phyloP scores from a whole-genome alignment of 1,140 invertebrate species.

The Pseudomyrmex pallidus region DNA sequence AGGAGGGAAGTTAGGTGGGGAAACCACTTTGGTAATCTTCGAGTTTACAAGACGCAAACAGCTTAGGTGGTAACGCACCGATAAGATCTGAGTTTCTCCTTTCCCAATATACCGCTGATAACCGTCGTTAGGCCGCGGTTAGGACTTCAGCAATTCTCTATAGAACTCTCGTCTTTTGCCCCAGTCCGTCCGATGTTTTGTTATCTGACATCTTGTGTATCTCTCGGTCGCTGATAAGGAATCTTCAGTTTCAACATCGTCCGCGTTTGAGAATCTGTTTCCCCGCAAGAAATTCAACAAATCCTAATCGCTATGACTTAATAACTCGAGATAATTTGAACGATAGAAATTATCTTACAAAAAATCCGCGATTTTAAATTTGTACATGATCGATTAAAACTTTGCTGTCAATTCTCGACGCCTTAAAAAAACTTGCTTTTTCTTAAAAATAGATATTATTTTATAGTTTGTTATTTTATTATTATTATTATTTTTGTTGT shows the following conservation, averaged over 20 bases:
- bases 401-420: background rate
- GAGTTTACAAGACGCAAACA: constrained; percentile 83
- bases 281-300: constrained; percentile 39
- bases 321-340: constrained; percentile 17
- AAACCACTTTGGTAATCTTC: constrained; percentile 72
- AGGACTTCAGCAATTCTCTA: constrained; percentile 68
- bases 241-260: constrained; percentile 60
- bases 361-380: no score
- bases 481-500: background rate
- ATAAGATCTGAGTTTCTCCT: constrained; percentile 78
- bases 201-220: constrained; percentile 65
- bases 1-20: constrained; percentile 49
- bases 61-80: constrained; percentile 82
- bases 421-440: background rate
- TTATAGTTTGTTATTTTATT: background rate
- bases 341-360: background rate
- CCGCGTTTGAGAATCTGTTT: constrained; percentile 47
- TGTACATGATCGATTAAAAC: background rate
- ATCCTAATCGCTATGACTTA: constrained; percentile 48
- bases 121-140: constrained; percentile 73
- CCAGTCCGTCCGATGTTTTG: constrained; percentile 55
- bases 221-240: constrained; percentile 62
- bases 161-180: constrained; percentile 51
- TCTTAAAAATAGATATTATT: background rate
- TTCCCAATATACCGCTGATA: constrained; percentile 73